Base-by-base conservation (phyloP, 1,140 invertebrate genomes). In the Dendrolimus kikuchii region DNA sequence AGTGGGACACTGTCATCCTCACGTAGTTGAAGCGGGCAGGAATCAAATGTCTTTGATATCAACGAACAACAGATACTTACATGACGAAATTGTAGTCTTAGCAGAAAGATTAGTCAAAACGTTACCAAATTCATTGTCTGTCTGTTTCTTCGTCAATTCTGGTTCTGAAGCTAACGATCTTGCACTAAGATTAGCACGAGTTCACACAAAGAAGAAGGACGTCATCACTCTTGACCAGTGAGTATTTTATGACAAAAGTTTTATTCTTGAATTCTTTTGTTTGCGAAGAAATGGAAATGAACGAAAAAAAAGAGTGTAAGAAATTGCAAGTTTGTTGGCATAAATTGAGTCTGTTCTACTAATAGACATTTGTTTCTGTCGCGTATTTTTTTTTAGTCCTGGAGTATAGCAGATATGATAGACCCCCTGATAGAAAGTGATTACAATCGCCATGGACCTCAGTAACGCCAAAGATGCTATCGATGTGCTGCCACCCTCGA, bases 81-180 rank as follows among this genome's bases (percentile, higher is more conserved):
- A 99, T 81, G 97, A 99, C 71, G 96, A 98, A 72, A 86, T 99
- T 56, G 96, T 98, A 8, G 88, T 98, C 36, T 96, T 96, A 68
- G 97, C 98, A 0, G 89, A 96, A 70, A 92, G 93, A 64, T 86
- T 99, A 55, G 92, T 94, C 4, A 90, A 90, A 46, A 93, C 96
- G 10, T 90, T 99, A 74, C 95, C 95, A 3, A 90, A 92, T 50
- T 89, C 90, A 41, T 81, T 96, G n/a, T 95, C 94, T 8, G 96
- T 99, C 5, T 98, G 97, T 73, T 99, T 95, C 88, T 95, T 99
- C 66, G 97, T 99, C 9, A 99, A 99, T 86, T 99, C 98, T 3
- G 98, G 98, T n/a, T 99, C 97, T 38, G 98, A 99, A 89, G 98
- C 98, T 4, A 99, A 99, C 88, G 98, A 99, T 88, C 88, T 99